Conservation (phyloP, 2,113 vertebrate species). For the Furnarius figulus region DNA sequence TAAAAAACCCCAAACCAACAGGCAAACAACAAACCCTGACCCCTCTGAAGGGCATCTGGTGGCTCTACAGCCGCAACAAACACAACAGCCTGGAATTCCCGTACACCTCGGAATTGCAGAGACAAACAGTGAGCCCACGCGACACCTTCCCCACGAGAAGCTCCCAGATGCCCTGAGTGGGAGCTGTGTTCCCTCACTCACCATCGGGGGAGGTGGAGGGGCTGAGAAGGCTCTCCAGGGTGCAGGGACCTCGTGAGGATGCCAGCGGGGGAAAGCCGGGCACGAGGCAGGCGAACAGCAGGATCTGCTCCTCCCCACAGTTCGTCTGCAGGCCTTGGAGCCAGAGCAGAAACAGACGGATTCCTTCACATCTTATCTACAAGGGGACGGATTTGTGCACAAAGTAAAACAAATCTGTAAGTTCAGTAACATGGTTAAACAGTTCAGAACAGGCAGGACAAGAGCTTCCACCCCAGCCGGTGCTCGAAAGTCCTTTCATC, state of each 20-base stretch:
- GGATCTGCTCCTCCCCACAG: slow-evolving; percentile 93
- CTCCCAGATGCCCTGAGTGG: too few relatives aligned
- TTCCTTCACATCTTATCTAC: slow-evolving; percentile 96
- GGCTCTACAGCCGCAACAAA: neutral
- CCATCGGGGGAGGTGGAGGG: slow-evolving; percentile 83
- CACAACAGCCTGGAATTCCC: neutral
- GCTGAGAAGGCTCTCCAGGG: slow-evolving; percentile 92
- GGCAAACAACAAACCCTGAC: rapidly evolving
- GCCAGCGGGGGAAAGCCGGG: slow-evolving; percentile 92
- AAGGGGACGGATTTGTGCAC: neutral
- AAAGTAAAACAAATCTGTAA: neutral
- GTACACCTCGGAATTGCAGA: too few relatives aligned
- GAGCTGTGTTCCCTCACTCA: slow-evolving; percentile 62
- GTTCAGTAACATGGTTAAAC: neutral
- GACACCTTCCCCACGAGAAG: neutral
- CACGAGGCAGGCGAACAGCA: slow-evolving; percentile 94
- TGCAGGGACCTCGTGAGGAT: slow-evolving; percentile 89
- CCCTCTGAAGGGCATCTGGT: rapidly evolving
- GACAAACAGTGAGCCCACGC: rapidly evolving
- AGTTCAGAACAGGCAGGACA: neutral
- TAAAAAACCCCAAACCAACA: neutral
- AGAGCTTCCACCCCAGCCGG: neutral
- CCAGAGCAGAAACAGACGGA: slow-evolving; percentile 96
- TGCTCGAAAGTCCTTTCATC: neutral
- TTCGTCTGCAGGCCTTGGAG: slow-evolving; percentile 94